Evolutionary conservation across 2,888 invertebrate genomes (phyloP), one percentile per base, ranked within the genome.

Genomic region (Sycophila texana): DNA sequence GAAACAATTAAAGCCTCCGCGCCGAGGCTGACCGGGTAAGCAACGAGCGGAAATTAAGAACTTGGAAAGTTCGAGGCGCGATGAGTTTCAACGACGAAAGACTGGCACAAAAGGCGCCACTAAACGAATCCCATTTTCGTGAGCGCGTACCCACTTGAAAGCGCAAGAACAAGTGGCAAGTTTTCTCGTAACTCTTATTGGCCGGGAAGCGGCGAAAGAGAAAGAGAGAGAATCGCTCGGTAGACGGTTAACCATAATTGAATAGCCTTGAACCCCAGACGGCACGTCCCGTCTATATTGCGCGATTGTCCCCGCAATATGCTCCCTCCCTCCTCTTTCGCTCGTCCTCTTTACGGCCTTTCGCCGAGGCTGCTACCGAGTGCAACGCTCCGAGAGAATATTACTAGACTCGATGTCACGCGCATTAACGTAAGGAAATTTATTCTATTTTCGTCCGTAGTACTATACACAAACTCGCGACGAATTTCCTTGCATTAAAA

Each of bases 171-270:
- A 71, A 74, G 70, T 74, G 70, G 58, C 68, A 74, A 71, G 81
- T 81, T 74, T 77, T 82, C 71, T 73, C 81, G 79, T 82, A 81
- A 82, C 77, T 82, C 80, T 80, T 77, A 81, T 80, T 74, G 70
- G 73, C 77, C 58, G 79, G 77, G 79, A 81, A 81, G 76, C 22
- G 20, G 20, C 60, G 22, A 72, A 16, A 20, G 60, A 20, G 63
- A 53, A 47, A 66, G 78, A 53, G 30, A 73, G 13, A 18, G 53
- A 51, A 39, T 12, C 14, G n/a, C 67, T n/a, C 14, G 51, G 14
- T 13, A 77, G 82, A 78, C 82, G 80, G 84, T 84, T 83, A 82
- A 79, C 81, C 81, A 79, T 84, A 83, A 84, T 84, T 83, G 84
- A 83, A 84, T 82, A 83, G 82, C 84, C 82, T 80, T 79, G 73